phyloP scores from a whole-genome alignment of 2,888 invertebrate species.

The Tuta absoluta region DNA sequence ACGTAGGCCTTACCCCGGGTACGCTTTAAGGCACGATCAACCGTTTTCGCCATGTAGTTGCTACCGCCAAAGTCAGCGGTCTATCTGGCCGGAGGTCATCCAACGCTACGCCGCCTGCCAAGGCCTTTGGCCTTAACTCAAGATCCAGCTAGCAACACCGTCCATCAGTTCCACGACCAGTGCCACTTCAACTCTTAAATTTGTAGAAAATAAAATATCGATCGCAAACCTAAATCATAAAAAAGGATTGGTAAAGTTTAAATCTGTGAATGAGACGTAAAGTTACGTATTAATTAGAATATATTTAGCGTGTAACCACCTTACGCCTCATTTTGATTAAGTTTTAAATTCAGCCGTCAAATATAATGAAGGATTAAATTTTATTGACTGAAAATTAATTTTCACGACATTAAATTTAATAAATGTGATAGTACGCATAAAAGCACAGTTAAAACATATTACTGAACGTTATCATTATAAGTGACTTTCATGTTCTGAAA shows the following conservation, averaged over 20 bases:
- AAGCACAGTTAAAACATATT: background rate
- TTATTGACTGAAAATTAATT: constrained; percentile 2
- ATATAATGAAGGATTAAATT: background rate
- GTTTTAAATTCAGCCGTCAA: background rate
- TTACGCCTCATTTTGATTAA: background rate
- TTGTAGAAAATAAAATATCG: background rate
- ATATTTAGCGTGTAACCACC: background rate
- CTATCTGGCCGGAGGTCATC: too few relatives aligned
- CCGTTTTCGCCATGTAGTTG: too few relatives aligned
- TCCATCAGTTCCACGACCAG: too few relatives aligned
- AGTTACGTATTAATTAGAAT: background rate
- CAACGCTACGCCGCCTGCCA: too few relatives aligned
- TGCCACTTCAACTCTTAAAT: background rate
- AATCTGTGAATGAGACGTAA: background rate
- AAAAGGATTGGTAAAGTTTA: background rate
- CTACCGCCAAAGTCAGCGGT: too few relatives aligned
- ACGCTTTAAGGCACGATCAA: too few relatives aligned
- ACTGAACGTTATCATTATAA: background rate
- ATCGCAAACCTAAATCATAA: background rate
- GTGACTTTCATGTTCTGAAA: background rate
- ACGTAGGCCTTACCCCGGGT: too few relatives aligned
- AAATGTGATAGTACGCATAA: background rate
- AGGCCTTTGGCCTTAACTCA: too few relatives aligned
- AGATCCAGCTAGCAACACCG: too few relatives aligned
- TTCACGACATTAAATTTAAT: constrained; percentile 2